These are phyloP conservation scores for Ceraclea dissimilis DNA, from an alignment of 2,888 invertebrate species.

Conservation along the genomic window DNA sequence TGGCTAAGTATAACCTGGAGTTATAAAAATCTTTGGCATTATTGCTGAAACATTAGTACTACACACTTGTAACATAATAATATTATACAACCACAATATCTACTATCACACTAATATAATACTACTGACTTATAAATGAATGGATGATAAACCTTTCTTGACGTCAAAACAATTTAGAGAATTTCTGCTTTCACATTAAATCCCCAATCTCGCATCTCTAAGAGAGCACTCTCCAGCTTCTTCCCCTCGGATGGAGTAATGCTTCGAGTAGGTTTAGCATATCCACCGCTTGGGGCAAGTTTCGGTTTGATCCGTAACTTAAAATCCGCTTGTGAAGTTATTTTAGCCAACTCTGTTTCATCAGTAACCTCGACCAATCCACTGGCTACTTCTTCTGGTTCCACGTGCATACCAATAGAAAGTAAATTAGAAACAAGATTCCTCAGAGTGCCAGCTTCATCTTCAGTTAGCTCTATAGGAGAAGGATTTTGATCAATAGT, in stretches of 20 bases:
- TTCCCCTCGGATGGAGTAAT: constrained; percentile 14
- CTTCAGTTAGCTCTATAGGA: constrained; percentile 9
- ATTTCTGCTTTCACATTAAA: constrained; percentile 16
- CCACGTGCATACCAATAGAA: constrained; percentile 16
- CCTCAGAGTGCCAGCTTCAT: constrained; percentile 9
- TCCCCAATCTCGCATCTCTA: constrained; percentile 14
- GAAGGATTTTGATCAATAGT: constrained; percentile 12
- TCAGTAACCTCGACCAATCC: constrained; percentile 7
- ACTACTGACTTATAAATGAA: too few species aligned
- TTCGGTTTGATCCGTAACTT: constrained; percentile 15
- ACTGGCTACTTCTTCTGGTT: constrained; percentile 11
- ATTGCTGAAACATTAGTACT: too few species aligned
- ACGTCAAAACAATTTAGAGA: too few species aligned
- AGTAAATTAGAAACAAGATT: constrained; percentile 11
- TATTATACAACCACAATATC: too few species aligned
- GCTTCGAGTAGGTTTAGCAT: constrained; percentile 10
- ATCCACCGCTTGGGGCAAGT: constrained; percentile 6
- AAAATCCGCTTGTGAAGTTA: constrained; percentile 11
- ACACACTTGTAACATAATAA: too few species aligned
- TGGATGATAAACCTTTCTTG: too few species aligned
- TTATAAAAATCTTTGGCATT: too few species aligned
- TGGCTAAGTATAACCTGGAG: too few species aligned
- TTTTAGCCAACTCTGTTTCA: constrained; percentile 8
- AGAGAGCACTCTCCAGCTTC: constrained; percentile 13
- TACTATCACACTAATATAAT: too few species aligned